A percentile compares a stretch with the other conserved stretches of the same genome.
Evolutionary conservation across 2,888 invertebrate species (phyloP).

Genomic region (Zhengitettix transpicula): DNA sequence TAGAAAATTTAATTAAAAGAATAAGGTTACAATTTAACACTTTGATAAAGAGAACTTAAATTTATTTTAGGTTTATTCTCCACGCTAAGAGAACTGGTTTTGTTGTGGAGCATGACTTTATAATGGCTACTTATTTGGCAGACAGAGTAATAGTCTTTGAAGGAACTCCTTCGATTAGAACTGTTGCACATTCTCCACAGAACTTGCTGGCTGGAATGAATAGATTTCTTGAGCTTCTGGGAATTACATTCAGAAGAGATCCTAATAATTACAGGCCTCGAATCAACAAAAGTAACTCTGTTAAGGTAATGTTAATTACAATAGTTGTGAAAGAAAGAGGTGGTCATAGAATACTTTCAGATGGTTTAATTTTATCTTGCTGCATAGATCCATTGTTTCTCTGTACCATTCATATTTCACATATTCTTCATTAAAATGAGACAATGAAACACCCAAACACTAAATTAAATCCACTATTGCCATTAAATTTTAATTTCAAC

Average conservation of each 20-base stretch:
- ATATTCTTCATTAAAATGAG: too few relatives aligned
- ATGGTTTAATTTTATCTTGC: too few relatives aligned
- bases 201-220: constrained; percentile 96
- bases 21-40: neutral
- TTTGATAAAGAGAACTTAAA: neutral
- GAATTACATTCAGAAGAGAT: constrained; percentile 96
- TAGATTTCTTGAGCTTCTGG: constrained; percentile 81
- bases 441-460: too few relatives aligned
- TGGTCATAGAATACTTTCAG: too few relatives aligned
- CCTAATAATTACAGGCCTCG: constrained; percentile 97
- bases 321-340: too few relatives aligned
- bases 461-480: too few relatives aligned
- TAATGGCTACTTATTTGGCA: constrained; percentile 98
- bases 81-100: constrained; percentile 99
- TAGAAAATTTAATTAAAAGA: neutral
- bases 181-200: constrained; percentile 82
- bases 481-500: too few relatives aligned
- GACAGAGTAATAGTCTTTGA: constrained; percentile 98
- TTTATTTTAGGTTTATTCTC: constrained; percentile 56
- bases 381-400: too few relatives aligned
- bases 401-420: too few relatives aligned
- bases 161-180: constrained; percentile 76
- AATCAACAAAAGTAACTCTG: constrained; percentile 92
- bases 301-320: constrained; percentile 47
- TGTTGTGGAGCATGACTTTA: constrained; percentile 99